Evolutionary conservation across 1,140 invertebrate species (phyloP).

Genomic region (Sinella curviseta): DNA sequence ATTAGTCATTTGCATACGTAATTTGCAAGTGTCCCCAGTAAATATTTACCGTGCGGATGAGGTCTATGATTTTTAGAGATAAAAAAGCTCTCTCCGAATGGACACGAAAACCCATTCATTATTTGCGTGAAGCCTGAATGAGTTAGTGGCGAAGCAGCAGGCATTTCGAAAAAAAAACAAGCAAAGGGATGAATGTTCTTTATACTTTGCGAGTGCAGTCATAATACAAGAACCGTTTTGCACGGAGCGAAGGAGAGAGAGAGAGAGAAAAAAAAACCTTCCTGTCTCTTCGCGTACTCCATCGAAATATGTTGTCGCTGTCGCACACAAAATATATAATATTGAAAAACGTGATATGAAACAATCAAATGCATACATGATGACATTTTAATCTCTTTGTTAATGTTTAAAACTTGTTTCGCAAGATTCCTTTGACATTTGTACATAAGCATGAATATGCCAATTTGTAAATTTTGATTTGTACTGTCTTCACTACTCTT

Average conservation of each 20-base stretch:
- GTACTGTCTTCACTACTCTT: constrained; percentile 3
- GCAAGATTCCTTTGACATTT: constrained; percentile 45
- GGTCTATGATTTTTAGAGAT: too few species aligned
- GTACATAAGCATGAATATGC: constrained; percentile 31
- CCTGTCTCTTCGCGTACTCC: too few species aligned
- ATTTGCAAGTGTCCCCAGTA: background rate
- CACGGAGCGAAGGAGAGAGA: too few species aligned
- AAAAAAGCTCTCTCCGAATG: too few species aligned
- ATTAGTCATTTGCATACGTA: background rate
- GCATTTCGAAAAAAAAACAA: too few species aligned
- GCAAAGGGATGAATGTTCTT: too few species aligned
- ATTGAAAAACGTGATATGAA: constrained; percentile 16
- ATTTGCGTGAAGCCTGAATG: too few species aligned
- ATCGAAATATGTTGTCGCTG: background rate
- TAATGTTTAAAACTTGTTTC: constrained; percentile 42
- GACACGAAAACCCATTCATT: too few species aligned
- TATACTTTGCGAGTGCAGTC: too few species aligned
- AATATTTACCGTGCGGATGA: background rate
- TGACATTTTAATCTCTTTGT: constrained; percentile 21
- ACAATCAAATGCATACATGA: constrained; percentile 17
- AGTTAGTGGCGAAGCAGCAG: too few species aligned
- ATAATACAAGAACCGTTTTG: too few species aligned
- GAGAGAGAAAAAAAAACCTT: too few species aligned
- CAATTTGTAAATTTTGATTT: constrained; percentile 43
- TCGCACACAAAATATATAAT: background rate